phyloP scores from a whole-genome alignment of 1,140 invertebrate genomes.

The Brachionus rubens region DNA sequence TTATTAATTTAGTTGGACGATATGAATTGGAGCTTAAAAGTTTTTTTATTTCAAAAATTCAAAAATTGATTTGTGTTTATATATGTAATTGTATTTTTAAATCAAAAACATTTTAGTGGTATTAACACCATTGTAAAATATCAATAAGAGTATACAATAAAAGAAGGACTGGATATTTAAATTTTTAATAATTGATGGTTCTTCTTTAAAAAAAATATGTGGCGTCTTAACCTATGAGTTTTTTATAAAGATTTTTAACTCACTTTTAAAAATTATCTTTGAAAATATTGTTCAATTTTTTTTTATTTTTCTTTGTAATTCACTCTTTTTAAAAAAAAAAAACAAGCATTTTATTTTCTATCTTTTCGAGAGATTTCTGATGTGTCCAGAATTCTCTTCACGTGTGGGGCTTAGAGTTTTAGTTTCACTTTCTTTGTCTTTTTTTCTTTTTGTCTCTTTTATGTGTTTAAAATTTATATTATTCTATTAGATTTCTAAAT shows the following conservation, averaged over 20 bases:
- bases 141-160: neutral
- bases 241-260: neutral
- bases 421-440: no score
- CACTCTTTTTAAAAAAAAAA: no score
- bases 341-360: slow-evolving; percentile 43
- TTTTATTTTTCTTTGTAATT: no score
- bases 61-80: slow-evolving; percentile 2
- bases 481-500: neutral
- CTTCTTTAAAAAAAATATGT: neutral
- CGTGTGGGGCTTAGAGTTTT: no score
- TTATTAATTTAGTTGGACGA: no score
- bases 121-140: slow-evolving; percentile 30
- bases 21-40: neutral
- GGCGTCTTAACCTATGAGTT: neutral
- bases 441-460: neutral
- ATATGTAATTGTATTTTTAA: neutral
- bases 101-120: neutral
- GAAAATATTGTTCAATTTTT: no score
- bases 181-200: neutral
- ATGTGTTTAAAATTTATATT: neutral
- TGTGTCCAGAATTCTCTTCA: no score
- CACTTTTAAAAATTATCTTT: neutral
- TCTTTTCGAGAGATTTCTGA: neutral
- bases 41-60: slow-evolving; percentile 15
- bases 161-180: neutral